phyloP scores from a whole-genome alignment of 2,888 invertebrate species.

The Myathropa florea region DNA sequence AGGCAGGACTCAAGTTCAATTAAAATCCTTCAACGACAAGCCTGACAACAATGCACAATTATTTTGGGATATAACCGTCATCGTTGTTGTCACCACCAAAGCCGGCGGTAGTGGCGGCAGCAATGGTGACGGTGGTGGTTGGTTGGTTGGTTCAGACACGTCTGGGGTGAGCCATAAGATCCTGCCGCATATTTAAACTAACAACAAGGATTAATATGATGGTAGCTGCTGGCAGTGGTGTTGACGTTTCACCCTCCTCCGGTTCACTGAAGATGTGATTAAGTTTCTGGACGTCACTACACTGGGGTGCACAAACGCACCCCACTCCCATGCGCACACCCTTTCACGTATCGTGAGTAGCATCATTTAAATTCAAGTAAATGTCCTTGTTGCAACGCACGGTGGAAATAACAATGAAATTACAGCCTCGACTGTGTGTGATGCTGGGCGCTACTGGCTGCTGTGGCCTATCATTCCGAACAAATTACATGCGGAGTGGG shows the following conservation, averaged over 20 bases:
- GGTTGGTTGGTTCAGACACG: constrained; percentile 7
- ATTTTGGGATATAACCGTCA: constrained; percentile 58
- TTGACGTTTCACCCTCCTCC: constrained; percentile 13
- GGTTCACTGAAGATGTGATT: constrained; percentile 67
- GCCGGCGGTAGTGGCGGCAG: neutral
- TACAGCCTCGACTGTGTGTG: constrained; percentile 17
- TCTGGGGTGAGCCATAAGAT: constrained; percentile 69
- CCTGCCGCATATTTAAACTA: constrained; percentile 65
- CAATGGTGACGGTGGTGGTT: neutral
- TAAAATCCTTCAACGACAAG: constrained; percentile 66
- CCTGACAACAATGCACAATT: constrained; percentile 62
- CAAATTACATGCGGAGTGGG: constrained; percentile 37
- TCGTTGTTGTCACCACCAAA: constrained; percentile 5
- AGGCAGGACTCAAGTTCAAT: constrained; percentile 64
- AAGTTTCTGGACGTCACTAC: constrained; percentile 45
- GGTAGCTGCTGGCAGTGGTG: constrained; percentile 14
- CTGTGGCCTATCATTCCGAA: constrained; percentile 46
- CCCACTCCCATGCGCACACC: neutral
- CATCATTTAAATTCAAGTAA: constrained; percentile 43
- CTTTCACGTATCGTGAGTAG: constrained; percentile 31
- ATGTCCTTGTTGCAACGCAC: constrained; percentile 43
- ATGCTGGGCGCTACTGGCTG: constrained; percentile 49
- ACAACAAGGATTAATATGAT: constrained; percentile 68
- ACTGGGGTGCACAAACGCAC: constrained; percentile 9
- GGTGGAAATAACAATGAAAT: constrained; percentile 50